phyloP scores from a whole-genome alignment of 2,797 vertebrate genomes.

The Phoxinus dragarum region DNA sequence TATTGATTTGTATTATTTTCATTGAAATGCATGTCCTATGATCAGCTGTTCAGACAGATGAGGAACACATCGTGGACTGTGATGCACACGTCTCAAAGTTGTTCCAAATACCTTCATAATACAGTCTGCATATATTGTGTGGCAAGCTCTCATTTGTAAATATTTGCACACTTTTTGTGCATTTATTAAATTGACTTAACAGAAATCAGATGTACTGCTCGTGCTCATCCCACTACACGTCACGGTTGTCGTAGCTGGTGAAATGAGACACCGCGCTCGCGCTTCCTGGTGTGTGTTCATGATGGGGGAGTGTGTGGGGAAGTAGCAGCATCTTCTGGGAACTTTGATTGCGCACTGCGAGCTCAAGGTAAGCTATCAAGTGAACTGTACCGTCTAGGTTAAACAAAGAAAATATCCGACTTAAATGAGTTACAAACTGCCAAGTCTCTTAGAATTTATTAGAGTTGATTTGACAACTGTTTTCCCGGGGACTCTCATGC shows the following conservation, averaged over 20 bases:
- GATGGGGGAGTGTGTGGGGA: background rate
- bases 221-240: slow-evolving; percentile 55
- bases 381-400: background rate
- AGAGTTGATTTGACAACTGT: background rate
- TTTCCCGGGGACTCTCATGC: background rate
- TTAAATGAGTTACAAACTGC: background rate
- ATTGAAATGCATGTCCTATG: background rate
- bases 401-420: background rate
- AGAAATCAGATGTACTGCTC: too few relatives aligned
- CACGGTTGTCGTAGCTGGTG: slow-evolving; percentile 65
- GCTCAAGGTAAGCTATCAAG: slow-evolving; percentile 19
- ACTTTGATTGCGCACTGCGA: background rate
- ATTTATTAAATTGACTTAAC: background rate
- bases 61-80: background rate
- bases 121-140: background rate
- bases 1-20: background rate
- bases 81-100: too few relatives aligned
- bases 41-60: background rate
- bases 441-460: background rate
- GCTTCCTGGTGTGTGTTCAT: slow-evolving; percentile 75
- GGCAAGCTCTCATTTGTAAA: background rate
- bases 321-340: slow-evolving; percentile 31
- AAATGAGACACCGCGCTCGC: slow-evolving; percentile 67
- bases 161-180: background rate
- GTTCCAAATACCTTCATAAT: background rate